phyloP scores from a whole-genome alignment of 2,113 vertebrate species.

The Erythrocercus mccallii region DNA sequence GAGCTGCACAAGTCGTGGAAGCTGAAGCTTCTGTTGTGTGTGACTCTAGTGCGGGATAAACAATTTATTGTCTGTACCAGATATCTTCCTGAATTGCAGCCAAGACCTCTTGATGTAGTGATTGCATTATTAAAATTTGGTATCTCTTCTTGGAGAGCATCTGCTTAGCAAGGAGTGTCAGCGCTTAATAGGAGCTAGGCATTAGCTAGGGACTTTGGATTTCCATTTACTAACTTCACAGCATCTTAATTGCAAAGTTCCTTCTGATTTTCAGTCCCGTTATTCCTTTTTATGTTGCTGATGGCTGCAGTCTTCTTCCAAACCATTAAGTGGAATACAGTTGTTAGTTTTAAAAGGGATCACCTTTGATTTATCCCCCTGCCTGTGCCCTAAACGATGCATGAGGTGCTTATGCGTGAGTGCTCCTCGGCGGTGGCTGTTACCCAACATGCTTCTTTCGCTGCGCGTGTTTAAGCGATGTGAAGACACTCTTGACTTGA shows the following conservation, averaged over 20 bases:
- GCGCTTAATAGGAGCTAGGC: not conserved
- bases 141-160: not conserved
- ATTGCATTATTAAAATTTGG: not conserved
- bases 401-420: rapidly evolving
- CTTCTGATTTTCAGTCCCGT: not conserved
- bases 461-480: rapidly evolving
- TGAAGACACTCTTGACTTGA: rapidly evolving
- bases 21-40: not conserved
- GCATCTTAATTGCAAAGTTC: not conserved
- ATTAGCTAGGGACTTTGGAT: not conserved
- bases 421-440: rapidly evolving
- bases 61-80: not conserved
- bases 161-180: not conserved
- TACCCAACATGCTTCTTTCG: rapidly evolving
- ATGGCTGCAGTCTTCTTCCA: not conserved
- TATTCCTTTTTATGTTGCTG: not conserved
- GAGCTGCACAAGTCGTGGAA: not conserved
- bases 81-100: not conserved
- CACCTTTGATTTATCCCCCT: not conserved
- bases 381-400: not conserved
- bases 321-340: not conserved
- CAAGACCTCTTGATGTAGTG: not conserved
- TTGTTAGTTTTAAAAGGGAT: not conserved
- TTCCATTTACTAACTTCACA: not conserved
- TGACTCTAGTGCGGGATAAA: not conserved